phyloP scores from a whole-genome alignment of 2,113 vertebrate species.

The Microtus oregoni region DNA sequence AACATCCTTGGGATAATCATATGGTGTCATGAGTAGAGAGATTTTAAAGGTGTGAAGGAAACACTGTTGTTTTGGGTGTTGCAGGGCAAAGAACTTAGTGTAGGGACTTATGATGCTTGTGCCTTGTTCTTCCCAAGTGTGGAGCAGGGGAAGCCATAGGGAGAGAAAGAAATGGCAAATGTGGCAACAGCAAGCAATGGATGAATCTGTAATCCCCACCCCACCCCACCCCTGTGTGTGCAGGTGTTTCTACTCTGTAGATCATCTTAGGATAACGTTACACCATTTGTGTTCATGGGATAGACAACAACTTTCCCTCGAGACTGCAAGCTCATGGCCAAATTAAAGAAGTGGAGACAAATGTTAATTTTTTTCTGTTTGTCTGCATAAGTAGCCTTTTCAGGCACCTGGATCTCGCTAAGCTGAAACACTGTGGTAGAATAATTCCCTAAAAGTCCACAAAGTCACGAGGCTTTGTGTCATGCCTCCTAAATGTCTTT shows the following conservation, averaged over 20 bases:
- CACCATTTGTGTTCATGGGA: neutral
- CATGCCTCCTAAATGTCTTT: slow-evolving; percentile 7
- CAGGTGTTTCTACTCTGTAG: neutral
- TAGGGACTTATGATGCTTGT: neutral
- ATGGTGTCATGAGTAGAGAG: neutral
- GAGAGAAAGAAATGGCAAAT: neutral
- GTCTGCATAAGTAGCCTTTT: neutral
- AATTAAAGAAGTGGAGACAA: slow-evolving; percentile 4
- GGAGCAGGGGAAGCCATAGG: neutral
- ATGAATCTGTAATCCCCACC: neutral
- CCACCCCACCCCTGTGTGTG: too few relatives aligned
- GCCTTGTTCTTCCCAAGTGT: neutral
- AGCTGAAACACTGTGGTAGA: neutral
- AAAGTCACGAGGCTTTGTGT: neutral
- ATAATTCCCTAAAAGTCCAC: neutral
- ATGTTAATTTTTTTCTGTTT: neutral
- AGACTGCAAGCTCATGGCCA: neutral
- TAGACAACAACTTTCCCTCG: neutral
- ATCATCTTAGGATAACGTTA: neutral
- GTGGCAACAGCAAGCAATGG: neutral
- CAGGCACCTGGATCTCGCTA: neutral
- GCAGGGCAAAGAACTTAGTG: neutral
- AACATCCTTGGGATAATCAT: neutral
- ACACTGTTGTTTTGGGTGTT: neutral
- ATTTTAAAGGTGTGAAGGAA: neutral